These are phyloP conservation scores for Chelon labrosus DNA, from an alignment of 2,797 vertebrate species.

Conservation along the genomic window DNA sequence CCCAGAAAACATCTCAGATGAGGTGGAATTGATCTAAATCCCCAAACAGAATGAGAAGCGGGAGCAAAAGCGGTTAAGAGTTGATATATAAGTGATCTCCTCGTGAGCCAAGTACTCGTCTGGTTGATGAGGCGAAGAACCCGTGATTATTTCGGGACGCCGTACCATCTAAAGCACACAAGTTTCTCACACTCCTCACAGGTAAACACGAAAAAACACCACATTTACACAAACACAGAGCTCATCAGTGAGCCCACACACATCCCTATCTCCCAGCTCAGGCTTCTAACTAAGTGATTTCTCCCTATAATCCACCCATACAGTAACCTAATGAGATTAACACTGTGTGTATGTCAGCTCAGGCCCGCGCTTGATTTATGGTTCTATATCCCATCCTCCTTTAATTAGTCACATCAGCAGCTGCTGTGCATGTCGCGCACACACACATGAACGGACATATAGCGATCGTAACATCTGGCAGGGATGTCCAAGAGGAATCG, in stretches of 20 bases:
- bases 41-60: conserved; percentile 28
- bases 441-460: background rate
- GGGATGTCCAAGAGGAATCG: conserved; percentile 9
- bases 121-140: conserved; percentile 32
- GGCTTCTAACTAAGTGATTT: conserved; percentile 72
- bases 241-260: conserved; percentile 48
- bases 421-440: conserved; percentile 27
- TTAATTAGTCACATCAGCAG: conserved; percentile 75
- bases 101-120: conserved; percentile 28
- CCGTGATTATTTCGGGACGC: conserved; percentile 34
- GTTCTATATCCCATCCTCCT: conserved; percentile 75
- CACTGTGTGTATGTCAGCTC: conserved; percentile 62
- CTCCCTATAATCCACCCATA: conserved; percentile 75
- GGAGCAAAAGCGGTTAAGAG: conserved; percentile 39
- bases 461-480: conserved; percentile 33
- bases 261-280: conserved; percentile 52
- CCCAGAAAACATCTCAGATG: conserved; percentile 17
- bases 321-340: conserved; percentile 79
- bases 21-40: conserved; percentile 36
- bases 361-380: conserved; percentile 77
- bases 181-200: conserved; percentile 3
- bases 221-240: conserved; percentile 18
- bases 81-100: conserved; percentile 40
- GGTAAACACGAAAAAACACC: conserved; percentile 22
- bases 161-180: conserved; percentile 14